Conservation (phyloP, 2,113 vertebrate species). For the Trematocara marginatum region DNA sequence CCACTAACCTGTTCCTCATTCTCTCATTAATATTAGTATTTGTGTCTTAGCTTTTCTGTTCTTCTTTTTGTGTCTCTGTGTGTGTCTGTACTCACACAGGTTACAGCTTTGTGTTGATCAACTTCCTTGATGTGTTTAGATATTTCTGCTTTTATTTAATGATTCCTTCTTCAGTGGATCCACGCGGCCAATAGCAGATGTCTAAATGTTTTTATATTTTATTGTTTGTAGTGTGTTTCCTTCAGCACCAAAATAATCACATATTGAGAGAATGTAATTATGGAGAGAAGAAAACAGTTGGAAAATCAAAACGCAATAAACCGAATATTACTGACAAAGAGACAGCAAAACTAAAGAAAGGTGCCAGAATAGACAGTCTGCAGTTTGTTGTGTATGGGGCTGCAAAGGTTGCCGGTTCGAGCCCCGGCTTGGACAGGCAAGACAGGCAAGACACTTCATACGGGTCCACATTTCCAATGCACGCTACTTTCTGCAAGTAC, state of each 20-base stretch:
- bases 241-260: not conserved
- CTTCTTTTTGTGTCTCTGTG: no score
- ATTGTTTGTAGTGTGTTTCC: not conserved
- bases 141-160: not conserved
- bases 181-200: not conserved
- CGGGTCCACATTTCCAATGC: no score
- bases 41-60: no score
- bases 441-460: no score
- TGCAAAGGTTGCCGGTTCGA: no score
- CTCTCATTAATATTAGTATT: no score
- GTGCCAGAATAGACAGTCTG: not conserved
- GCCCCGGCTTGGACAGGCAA: no score
- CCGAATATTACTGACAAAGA: not conserved
- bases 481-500: no score
- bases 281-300: not conserved
- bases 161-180: not conserved
- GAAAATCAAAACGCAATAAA: not conserved
- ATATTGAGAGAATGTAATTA: not conserved
- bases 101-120: no score
- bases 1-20: no score
- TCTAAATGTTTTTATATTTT: not conserved
- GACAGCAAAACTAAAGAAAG: not conserved
- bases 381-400: not conserved
- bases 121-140: no score
- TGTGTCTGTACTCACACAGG: no score